Conservation (phyloP, 1,140 invertebrate species). For the Caenorhabditis brenneri region DNA sequence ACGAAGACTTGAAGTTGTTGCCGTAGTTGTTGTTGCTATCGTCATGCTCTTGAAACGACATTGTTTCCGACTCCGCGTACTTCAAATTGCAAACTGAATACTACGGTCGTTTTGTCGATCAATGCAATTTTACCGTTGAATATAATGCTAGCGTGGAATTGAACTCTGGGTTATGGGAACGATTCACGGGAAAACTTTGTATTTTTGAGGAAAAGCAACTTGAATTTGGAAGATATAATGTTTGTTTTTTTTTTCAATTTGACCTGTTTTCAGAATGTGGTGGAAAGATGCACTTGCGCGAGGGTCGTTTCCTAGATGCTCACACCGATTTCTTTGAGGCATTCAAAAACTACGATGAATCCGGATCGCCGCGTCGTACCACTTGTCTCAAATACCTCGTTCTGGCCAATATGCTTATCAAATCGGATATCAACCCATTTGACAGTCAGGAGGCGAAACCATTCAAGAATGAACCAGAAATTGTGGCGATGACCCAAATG, state of each 20-base stretch:
- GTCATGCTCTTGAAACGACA: constrained; percentile 39
- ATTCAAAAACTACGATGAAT: constrained; percentile 98
- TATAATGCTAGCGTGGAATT: too few relatives aligned
- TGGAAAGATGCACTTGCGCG: constrained; percentile 98
- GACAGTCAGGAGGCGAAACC: constrained; percentile 99
- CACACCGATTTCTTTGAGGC: constrained; percentile 99
- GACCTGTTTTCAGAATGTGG: constrained; percentile 84
- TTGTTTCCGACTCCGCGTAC: constrained; percentile 28
- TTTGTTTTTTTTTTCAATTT: not conserved
- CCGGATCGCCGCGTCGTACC: constrained; percentile 92
- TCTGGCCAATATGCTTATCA: constrained; percentile 89
- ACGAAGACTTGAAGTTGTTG: not conserved
- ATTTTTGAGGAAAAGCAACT: too few relatives aligned
- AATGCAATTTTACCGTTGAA: too few relatives aligned
- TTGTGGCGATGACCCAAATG: constrained; percentile 98
- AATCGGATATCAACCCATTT: constrained; percentile 98
- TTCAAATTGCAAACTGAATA: not conserved
- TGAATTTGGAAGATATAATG: too few relatives aligned
- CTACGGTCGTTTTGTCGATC: not conserved
- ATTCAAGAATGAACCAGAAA: constrained; percentile 95
- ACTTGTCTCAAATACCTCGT: constrained; percentile 98
- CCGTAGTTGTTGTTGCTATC: not conserved
- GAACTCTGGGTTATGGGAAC: too few relatives aligned
- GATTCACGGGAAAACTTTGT: too few relatives aligned
- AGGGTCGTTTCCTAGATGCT: constrained; percentile 97